Percentiles rank a stretch among this genome's conserved stretches.
phyloP scores from a whole-genome alignment of 2,888 invertebrate species.

The Cancer borealis region DNA sequence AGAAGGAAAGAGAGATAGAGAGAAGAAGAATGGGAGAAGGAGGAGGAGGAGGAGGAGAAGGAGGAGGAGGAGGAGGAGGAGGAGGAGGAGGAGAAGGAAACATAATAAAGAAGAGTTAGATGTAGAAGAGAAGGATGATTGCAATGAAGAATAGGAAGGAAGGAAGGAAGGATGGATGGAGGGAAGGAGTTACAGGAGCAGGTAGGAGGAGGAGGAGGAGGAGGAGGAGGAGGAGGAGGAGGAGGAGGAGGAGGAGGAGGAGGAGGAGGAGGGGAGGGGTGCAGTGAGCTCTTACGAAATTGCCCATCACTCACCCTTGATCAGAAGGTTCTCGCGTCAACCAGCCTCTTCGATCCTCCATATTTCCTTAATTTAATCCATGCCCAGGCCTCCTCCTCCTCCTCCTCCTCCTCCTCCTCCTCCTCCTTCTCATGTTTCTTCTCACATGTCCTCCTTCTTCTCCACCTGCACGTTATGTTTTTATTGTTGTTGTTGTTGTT shows the following conservation, averaged over 20 bases:
- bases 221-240: background rate
- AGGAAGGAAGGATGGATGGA: too few species aligned
- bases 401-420: background rate
- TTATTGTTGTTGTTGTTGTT: too few species aligned
- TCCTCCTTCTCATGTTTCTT: background rate
- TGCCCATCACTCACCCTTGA: slow-evolving; percentile 59
- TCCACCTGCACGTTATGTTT: too few species aligned
- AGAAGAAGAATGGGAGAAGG: too few species aligned
- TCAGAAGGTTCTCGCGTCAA: slow-evolving; percentile 22
- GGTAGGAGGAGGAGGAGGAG: too few species aligned
- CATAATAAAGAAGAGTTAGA: background rate
- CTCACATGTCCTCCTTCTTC: background rate
- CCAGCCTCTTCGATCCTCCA: background rate
- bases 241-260: slow-evolving; percentile 27
- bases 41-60: background rate
- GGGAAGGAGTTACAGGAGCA: background rate
- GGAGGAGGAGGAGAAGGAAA: background rate
- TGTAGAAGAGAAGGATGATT: background rate
- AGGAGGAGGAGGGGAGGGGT: slow-evolving; percentile 31
- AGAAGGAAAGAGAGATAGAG: too few species aligned
- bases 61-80: background rate
- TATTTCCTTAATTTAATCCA: slow-evolving; percentile 68
- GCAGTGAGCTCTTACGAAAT: slow-evolving; percentile 60
- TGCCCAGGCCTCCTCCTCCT: background rate
- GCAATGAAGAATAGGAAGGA: too few species aligned